phyloP scores from a whole-genome alignment of 1,140 invertebrate genomes.

The Macrotrachela quadricornifera region DNA sequence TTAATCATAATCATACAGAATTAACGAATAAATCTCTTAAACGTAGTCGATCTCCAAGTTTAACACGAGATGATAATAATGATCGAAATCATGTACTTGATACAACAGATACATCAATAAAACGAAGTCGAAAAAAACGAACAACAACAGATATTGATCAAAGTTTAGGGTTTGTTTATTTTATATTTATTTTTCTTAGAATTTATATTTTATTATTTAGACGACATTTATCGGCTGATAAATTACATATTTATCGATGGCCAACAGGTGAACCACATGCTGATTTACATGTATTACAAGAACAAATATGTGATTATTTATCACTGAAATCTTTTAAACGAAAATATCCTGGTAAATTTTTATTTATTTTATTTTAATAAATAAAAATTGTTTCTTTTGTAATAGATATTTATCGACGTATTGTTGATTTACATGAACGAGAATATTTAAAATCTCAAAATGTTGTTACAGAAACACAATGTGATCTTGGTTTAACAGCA shows the following conservation, averaged over 20 bases:
- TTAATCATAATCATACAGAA: no score
- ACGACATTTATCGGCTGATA: conserved; percentile 32
- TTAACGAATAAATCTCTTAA: no score
- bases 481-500: conserved; percentile 73
- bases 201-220: not conserved
- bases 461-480: conserved; percentile 67
- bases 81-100: no score
- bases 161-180: no score
- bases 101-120: no score
- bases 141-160: no score
- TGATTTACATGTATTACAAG: conserved; percentile 62
- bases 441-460: conserved; percentile 61
- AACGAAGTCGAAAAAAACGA: no score
- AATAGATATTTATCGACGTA: conserved; percentile 49
- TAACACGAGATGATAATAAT: no score
- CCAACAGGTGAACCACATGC: conserved; percentile 45
- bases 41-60: no score
- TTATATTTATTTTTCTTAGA: no score
- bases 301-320: conserved; percentile 72
- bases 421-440: conserved; percentile 66
- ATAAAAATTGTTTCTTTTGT: not conserved
- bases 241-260: conserved; percentile 82
- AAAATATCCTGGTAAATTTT: conserved; percentile 49
- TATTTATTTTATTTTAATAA: not conserved
- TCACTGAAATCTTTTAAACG: conserved; percentile 81